Conservation (phyloP, 2,888 invertebrate species). For the Lepidochitona cinerea region DNA sequence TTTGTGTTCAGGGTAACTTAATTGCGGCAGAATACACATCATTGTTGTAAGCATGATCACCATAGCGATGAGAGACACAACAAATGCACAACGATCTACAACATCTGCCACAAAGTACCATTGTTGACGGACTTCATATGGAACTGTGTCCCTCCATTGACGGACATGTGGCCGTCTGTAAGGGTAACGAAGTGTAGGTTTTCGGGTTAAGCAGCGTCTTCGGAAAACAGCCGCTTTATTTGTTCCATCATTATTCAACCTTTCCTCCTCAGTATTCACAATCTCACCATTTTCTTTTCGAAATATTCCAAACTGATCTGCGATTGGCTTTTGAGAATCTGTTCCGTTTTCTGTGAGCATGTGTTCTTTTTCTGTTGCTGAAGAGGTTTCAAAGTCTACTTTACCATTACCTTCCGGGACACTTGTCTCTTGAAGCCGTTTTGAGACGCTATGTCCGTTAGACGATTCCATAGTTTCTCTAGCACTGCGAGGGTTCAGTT, state of each 20-base stretch:
- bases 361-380: not conserved
- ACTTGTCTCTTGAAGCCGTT: not conserved
- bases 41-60: not conserved
- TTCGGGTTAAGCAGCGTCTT: not conserved
- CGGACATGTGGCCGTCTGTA: not conserved
- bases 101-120: conserved; percentile 4
- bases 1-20: not conserved
- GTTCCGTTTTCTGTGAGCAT: not conserved
- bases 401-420: not conserved
- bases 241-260: not conserved
- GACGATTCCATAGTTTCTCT: not conserved
- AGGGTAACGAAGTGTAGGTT: not conserved
- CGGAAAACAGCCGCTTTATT: not conserved
- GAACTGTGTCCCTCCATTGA: not conserved
- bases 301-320: not conserved
- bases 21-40: not conserved
- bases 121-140: not conserved
- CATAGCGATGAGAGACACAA: not conserved
- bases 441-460: not conserved
- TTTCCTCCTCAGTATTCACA: not conserved
- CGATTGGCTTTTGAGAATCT: not conserved
- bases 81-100: not conserved
- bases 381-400: not conserved
- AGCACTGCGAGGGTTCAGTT: too few relatives aligned
- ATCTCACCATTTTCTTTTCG: not conserved